Base-by-base conservation (phyloP, 2,888 invertebrate genomes). In the Aethes cnicana region DNA sequence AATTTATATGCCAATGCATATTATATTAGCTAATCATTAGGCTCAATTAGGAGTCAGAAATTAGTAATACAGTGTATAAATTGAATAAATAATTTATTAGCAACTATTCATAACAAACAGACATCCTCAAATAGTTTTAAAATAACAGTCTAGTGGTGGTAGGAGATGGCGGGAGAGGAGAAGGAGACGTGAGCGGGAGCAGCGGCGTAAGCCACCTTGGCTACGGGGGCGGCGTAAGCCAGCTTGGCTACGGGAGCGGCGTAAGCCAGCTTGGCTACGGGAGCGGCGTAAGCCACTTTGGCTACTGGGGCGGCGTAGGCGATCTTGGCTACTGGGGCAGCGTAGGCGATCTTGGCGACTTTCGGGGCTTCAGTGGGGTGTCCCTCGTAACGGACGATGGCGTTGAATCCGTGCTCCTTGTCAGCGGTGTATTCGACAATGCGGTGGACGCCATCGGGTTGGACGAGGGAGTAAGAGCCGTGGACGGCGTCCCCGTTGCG, bases 401-500 rank as follows among this genome's bases (percentile, higher is more conserved):
- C 71, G 60, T 68, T 70, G 66, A 72, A 72, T 21, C 72, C 74
- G 61, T 64, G 58, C 46, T 68, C 67, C 60, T 68, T 68, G 61
- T 69, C 56, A 42, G 67, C 62, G 63, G 83, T 79, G 77, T 89
- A 89, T 53, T 87, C 85, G 4, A 89, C 89, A 55, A 88, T 79
- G 57, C 89, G 82, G 62, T 71, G 77, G 28, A 81, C 77, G 1
- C 90, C 89, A 39, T 90, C 89, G 54, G 88, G 87, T 54, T 90
- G 89, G 26, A 90, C 72, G n/a, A 90, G 77, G 3, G 89, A 86
- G 77, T 90, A 89, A 18, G 79, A 84, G 54, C 90, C 89, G 37
- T 84, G 84, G 33, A 89, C 84, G 53, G 65, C 70, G 63, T 90
- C 84, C 2, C 88, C 88, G 56, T 69, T 63, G 58, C 89, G 88